These are phyloP conservation scores for Gnatocerus cornutus DNA, from an alignment of 2,888 invertebrate species.

Conservation along the genomic window DNA sequence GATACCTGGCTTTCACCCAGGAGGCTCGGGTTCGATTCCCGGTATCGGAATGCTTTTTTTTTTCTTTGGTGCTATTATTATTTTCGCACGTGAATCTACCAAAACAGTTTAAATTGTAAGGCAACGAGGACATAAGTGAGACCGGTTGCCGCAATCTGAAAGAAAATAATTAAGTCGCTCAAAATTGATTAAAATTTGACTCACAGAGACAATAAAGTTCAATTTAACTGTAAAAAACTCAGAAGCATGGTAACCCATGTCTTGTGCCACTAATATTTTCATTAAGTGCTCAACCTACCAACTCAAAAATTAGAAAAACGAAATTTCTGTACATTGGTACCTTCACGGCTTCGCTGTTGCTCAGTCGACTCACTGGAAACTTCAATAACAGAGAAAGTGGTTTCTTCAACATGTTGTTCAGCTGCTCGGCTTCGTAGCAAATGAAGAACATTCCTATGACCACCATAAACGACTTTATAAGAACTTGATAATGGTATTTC, in stretches of 20 bases:
- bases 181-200: neutral
- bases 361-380: constrained; percentile 7
- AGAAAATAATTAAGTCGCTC: neutral
- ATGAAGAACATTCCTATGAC: neutral
- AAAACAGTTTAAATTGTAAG: constrained; percentile 1
- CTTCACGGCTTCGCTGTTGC: neutral
- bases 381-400: constrained; percentile 10
- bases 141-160: neutral
- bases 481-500: neutral
- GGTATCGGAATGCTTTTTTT: constrained; percentile 69
- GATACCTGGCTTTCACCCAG: constrained; percentile 78
- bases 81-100: neutral
- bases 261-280: neutral
- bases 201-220: constrained; percentile 3
- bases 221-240: constrained; percentile 3
- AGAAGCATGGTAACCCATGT: neutral
- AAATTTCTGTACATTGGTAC: neutral
- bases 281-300: constrained; percentile 16
- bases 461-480: neutral
- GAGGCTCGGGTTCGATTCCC: constrained; percentile 76
- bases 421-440: neutral
- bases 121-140: neutral
- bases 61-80: no score
- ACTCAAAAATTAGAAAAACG: constrained; percentile 1
- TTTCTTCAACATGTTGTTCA: constrained; percentile 5